These are phyloP conservation scores for Auanema freiburgensis DNA, from an alignment of 2,888 invertebrate genomes.

Conservation along the genomic window DNA sequence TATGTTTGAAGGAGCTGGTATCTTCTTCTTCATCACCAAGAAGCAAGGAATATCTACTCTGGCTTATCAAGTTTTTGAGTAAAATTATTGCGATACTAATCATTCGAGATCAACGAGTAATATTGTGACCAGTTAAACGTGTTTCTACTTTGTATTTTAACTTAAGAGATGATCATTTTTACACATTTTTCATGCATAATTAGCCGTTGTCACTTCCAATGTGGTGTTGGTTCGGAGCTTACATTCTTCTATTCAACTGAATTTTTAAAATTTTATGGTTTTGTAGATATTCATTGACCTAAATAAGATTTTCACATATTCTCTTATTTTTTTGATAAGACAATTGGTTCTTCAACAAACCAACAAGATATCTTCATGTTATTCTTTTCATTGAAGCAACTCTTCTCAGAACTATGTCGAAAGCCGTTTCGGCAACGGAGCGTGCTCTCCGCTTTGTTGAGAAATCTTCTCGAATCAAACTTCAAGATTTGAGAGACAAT, in stretches of 20 bases:
- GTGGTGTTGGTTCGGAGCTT: not conserved
- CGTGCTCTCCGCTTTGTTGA: constrained; percentile 53
- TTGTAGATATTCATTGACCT: not conserved
- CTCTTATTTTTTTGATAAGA: no score
- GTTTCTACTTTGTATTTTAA: no score
- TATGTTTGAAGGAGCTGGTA: constrained; percentile 28
- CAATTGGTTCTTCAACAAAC: no score
- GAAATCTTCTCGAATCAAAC: constrained; percentile 46
- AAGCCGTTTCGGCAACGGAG: constrained; percentile 45
- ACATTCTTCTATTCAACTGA: not conserved
- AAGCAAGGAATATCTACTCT: constrained; percentile 43
- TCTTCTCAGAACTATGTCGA: constrained; percentile 9
- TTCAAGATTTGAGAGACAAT: constrained; percentile 58
- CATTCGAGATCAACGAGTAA: not conserved
- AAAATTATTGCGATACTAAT: not conserved
- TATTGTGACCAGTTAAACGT: no score
- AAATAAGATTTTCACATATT: not conserved
- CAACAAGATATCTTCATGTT: no score
- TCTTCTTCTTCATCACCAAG: constrained; percentile 34
- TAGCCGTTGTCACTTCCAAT: not conserved
- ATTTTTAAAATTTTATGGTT: not conserved
- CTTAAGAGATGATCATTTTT: no score
- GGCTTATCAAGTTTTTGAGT: constrained; percentile 52
- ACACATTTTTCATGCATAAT: no score
- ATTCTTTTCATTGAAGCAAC: no score